phyloP scores from a whole-genome alignment of 2,797 vertebrate species.

The Arrhamphus sclerolepis region DNA sequence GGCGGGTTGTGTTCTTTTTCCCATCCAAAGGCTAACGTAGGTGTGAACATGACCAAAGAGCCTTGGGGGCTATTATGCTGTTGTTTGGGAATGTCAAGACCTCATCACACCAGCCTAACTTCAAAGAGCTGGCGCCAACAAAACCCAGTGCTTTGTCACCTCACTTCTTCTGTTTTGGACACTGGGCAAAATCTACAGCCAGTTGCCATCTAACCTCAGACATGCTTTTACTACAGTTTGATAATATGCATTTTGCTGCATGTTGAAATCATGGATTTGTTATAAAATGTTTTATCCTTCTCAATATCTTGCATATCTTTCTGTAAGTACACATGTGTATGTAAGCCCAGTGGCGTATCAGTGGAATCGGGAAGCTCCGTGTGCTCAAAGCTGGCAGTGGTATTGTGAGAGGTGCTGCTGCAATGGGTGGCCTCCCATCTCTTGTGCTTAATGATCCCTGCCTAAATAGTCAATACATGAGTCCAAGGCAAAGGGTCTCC shows the following conservation, averaged over 20 bases:
- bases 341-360: constrained; percentile 26
- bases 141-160: neutral
- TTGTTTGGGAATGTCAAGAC: constrained; percentile 30
- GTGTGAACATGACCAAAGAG: constrained; percentile 14
- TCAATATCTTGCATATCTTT: neutral
- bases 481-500: constrained; percentile 18
- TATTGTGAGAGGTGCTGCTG: constrained; percentile 20
- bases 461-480: constrained; percentile 16
- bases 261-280: neutral
- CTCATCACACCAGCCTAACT: constrained; percentile 14
- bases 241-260: neutral
- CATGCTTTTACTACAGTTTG: neutral
- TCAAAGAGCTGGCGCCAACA: constrained; percentile 15
- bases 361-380: constrained; percentile 52
- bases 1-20: neutral
- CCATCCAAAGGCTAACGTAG: neutral
- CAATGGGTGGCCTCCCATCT: constrained; percentile 52
- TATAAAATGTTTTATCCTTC: constrained; percentile 14
- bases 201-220: neutral
- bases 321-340: neutral
- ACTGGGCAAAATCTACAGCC: neutral
- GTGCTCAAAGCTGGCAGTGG: constrained; percentile 28
- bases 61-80: neutral
- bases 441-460: constrained; percentile 66
- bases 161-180: constrained; percentile 12